A percentile compares a stretch with the other conserved stretches of the same genome.
phyloP scores from a whole-genome alignment of 2,797 vertebrate genomes.

The Acanthurus leucopareius region DNA sequence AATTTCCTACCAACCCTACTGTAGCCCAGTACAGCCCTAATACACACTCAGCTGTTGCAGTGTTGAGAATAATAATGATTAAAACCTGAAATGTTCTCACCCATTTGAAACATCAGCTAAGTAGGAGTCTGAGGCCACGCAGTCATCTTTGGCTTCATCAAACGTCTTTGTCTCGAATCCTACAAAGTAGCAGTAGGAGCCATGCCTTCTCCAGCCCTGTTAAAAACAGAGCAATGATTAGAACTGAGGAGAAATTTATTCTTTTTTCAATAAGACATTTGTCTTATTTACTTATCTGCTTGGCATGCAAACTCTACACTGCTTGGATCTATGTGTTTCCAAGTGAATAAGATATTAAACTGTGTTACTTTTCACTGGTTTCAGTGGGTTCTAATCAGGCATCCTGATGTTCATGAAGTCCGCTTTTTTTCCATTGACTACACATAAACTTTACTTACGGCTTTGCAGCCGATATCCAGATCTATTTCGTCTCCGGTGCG shows the following conservation, averaged over 20 bases:
- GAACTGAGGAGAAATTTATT: background rate
- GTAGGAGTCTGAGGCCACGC: slow-evolving; percentile 84
- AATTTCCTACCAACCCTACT: too few relatives aligned
- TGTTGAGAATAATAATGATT: background rate
- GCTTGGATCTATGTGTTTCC: background rate
- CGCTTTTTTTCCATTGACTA: background rate
- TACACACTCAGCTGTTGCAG: too few relatives aligned
- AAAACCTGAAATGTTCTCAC: slow-evolving; percentile 74
- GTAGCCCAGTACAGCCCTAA: too few relatives aligned
- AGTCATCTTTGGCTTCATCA: slow-evolving; percentile 89
- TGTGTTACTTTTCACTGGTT: too few relatives aligned
- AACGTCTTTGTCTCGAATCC: slow-evolving; percentile 89
- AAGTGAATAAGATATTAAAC: too few relatives aligned
- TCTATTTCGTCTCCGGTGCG: slow-evolving; percentile 62
- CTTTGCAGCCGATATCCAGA: slow-evolving; percentile 86
- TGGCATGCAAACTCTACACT: background rate
- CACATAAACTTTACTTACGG: slow-evolving; percentile 82
- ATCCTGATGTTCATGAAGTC: background rate
- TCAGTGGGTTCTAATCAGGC: background rate
- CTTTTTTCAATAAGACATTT: background rate
- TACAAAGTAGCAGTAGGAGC: slow-evolving; percentile 92
- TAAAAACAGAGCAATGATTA: slow-evolving; percentile 1
- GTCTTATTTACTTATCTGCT: background rate
- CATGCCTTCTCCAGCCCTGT: slow-evolving; percentile 93
- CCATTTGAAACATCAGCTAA: slow-evolving; percentile 90